A percentile compares a stretch with the other conserved stretches of the same genome.
Conservation (phyloP, 2,888 invertebrate species). For the Pristionchus japonicus region DNA sequence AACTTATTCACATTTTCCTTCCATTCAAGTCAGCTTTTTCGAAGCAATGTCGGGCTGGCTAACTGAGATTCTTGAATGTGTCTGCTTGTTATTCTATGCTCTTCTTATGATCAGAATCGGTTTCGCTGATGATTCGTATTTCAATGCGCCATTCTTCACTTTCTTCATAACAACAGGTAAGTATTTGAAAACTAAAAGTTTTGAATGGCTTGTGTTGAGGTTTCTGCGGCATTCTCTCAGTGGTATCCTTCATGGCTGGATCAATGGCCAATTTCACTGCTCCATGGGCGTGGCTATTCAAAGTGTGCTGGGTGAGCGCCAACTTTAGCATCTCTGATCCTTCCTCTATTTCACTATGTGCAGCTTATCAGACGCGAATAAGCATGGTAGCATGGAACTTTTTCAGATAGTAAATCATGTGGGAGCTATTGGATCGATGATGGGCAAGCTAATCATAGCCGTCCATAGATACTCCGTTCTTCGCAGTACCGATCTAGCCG, state of each 20-base stretch:
- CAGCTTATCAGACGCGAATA: too few relatives aligned
- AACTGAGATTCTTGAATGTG: not conserved
- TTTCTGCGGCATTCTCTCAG: not conserved
- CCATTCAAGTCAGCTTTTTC: too few relatives aligned
- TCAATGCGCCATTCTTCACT: not conserved
- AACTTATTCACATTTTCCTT: too few relatives aligned
- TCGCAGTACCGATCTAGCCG: not conserved
- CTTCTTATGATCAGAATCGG: not conserved
- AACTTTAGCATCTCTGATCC: too few relatives aligned
- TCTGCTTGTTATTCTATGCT: not conserved
- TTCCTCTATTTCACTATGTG: too few relatives aligned
- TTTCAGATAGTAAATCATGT: constrained; percentile 11
- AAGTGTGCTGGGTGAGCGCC: not conserved
- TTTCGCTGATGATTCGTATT: not conserved
- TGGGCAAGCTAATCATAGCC: not conserved
- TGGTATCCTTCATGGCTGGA: not conserved
- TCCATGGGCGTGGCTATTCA: not conserved
- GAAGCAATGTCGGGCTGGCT: too few relatives aligned
- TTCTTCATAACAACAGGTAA: constrained; percentile 31
- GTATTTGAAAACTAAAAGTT: not conserved
- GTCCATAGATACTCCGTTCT: not conserved
- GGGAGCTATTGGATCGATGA: not conserved
- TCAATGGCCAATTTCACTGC: not conserved
- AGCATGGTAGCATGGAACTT: too few relatives aligned
- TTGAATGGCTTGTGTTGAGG: not conserved